Percentiles rank a stretch among this genome's conserved stretches.
These are phyloP conservation scores for Pseudobourletiella spinata DNA, from an alignment of 1,140 invertebrate species.

Conservation along the genomic window DNA sequence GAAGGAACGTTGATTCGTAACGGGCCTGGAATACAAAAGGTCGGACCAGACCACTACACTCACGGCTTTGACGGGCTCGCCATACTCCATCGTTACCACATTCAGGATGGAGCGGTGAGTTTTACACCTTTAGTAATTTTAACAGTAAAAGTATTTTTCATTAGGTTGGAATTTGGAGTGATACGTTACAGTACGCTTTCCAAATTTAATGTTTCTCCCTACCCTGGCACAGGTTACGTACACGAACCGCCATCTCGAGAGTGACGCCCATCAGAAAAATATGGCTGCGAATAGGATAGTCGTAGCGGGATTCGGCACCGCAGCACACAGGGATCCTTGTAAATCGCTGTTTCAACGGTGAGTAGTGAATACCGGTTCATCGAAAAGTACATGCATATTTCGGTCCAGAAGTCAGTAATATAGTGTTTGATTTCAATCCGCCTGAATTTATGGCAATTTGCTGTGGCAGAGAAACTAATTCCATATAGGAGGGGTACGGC, in stretches of 20 bases:
- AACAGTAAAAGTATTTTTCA: no score
- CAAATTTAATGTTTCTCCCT: no score
- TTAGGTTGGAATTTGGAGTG: no score
- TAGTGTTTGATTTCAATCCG: no score
- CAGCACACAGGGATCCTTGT: slow-evolving; percentile 44
- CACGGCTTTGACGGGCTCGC: slow-evolving; percentile 48
- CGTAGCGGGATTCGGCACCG: slow-evolving; percentile 43
- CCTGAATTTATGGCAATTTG: no score
- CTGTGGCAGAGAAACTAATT: no score
- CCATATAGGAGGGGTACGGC: no score
- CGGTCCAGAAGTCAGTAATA: no score
- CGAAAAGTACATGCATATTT: no score
- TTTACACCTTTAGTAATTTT: not conserved
- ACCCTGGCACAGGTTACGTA: slow-evolving; percentile 40
- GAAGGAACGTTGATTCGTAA: slow-evolving; percentile 70
- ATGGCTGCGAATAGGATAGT: slow-evolving; percentile 43
- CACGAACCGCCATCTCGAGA: slow-evolving; percentile 40
- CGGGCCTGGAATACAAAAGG: slow-evolving; percentile 60
- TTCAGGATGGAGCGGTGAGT: slow-evolving; percentile 35
- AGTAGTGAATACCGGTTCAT: no score
- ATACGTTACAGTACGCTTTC: no score
- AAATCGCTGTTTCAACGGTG: slow-evolving; percentile 41
- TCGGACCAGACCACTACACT: slow-evolving; percentile 42
- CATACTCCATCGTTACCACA: slow-evolving; percentile 43
- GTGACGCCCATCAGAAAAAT: slow-evolving; percentile 42